Conservation (phyloP, 2,888 invertebrate species). For the Tachina lurida region DNA sequence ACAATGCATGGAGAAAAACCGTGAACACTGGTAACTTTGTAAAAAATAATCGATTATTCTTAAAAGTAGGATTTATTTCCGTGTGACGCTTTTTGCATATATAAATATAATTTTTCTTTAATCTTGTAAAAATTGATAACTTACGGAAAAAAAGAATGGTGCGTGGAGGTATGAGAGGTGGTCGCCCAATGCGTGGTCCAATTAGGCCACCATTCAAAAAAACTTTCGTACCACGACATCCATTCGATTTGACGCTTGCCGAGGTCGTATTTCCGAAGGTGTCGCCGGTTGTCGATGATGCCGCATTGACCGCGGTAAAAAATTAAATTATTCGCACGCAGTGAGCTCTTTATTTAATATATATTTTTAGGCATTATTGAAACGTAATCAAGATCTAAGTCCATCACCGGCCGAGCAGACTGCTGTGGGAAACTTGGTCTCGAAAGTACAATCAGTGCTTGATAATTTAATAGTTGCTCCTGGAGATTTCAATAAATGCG, state of each 20-base stretch:
- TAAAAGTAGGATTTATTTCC: slow-evolving; percentile 13
- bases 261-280: slow-evolving; percentile 94
- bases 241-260: slow-evolving; percentile 93
- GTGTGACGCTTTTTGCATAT: slow-evolving; percentile 20
- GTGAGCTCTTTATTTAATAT: background rate
- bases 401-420: slow-evolving; percentile 96
- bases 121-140: slow-evolving; percentile 65
- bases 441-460: slow-evolving; percentile 96
- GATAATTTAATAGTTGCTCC: slow-evolving; percentile 97
- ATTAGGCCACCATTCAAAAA: slow-evolving; percentile 87
- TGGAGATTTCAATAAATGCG: slow-evolving; percentile 96
- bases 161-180: slow-evolving; percentile 87
- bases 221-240: slow-evolving; percentile 89
- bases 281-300: slow-evolving; percentile 91
- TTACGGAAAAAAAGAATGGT: slow-evolving; percentile 85
- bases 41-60: slow-evolving; percentile 51
- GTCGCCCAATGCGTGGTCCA: slow-evolving; percentile 87
- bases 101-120: background rate
- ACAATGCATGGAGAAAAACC: background rate
- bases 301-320: slow-evolving; percentile 89
- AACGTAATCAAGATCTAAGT: slow-evolving; percentile 95
- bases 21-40: slow-evolving; percentile 16
- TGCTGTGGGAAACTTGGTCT: slow-evolving; percentile 95
- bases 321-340: background rate
- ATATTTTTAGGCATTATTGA: slow-evolving; percentile 90